Evolutionary conservation across 2,888 invertebrate species (phyloP).

Genomic region (Sphaerophoria rueppellii): DNA sequence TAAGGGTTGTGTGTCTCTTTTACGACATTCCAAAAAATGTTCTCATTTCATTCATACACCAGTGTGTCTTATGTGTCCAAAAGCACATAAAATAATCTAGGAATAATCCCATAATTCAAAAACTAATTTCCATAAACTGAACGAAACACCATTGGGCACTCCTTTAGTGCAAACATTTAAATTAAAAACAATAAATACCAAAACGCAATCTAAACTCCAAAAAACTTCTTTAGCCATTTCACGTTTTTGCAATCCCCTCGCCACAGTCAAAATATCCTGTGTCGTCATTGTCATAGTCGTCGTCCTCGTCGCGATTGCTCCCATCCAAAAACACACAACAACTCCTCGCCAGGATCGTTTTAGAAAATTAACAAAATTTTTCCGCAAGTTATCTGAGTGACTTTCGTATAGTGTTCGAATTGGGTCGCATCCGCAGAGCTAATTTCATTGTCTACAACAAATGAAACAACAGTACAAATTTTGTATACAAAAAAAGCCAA

Average conservation of each 20-base stretch:
- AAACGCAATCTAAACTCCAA: slow-evolving; percentile 64
- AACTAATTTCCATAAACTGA: slow-evolving; percentile 67
- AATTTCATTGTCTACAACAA: slow-evolving; percentile 69
- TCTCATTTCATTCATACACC: not conserved
- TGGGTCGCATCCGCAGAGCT: slow-evolving; percentile 72
- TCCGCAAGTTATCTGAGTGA: slow-evolving; percentile 63
- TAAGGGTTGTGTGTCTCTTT: too few relatives aligned
- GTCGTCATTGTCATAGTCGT: slow-evolving; percentile 4
- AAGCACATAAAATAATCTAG: slow-evolving; percentile 12
- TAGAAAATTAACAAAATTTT: slow-evolving; percentile 70
- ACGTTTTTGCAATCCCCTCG: slow-evolving; percentile 10
- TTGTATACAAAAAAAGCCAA: not conserved
- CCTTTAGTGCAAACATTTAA: slow-evolving; percentile 52
- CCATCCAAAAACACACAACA: slow-evolving; percentile 24
- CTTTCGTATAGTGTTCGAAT: slow-evolving; percentile 40
- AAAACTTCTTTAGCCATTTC: slow-evolving; percentile 33
- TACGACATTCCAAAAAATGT: not conserved
- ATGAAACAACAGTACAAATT: slow-evolving; percentile 29
- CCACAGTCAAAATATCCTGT: not conserved
- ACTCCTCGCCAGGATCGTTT: slow-evolving; percentile 59
- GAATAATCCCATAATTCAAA: slow-evolving; percentile 55
- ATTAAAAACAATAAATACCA: slow-evolving; percentile 69
- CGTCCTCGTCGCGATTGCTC: not conserved
- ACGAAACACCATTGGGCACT: slow-evolving; percentile 48
- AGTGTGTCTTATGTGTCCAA: not conserved